Conservation (phyloP, 2,797 vertebrate genomes). For the Danio kyathit region DNA sequence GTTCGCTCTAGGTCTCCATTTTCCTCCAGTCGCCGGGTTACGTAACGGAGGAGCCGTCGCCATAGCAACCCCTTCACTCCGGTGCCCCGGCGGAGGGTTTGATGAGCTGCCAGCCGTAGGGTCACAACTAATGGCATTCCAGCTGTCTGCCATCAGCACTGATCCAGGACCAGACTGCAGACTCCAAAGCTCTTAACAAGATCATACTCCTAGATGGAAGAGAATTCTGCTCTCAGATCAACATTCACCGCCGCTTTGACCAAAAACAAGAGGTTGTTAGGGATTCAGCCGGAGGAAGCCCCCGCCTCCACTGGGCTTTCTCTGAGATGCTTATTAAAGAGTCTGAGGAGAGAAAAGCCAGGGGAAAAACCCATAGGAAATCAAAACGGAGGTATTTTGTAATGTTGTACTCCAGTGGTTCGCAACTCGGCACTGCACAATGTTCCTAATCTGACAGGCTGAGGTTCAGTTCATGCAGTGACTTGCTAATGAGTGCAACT, state of each 20-base stretch:
- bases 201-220: slow-evolving; percentile 13
- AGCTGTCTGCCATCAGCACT: slow-evolving; percentile 64
- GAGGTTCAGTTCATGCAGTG: neutral
- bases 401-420: slow-evolving; percentile 8
- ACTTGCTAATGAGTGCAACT: neutral
- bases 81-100: slow-evolving; percentile 50
- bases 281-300: slow-evolving; percentile 1
- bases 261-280: neutral
- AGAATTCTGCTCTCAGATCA: slow-evolving; percentile 15
- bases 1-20: slow-evolving; percentile 30
- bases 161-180: slow-evolving; percentile 27
- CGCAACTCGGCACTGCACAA: neutral
- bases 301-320: neutral
- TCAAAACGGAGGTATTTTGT: slow-evolving; percentile 3
- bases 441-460: slow-evolving; percentile 5
- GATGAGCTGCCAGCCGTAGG: slow-evolving; percentile 66
- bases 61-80: slow-evolving; percentile 58
- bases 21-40: slow-evolving; percentile 54
- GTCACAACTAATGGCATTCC: slow-evolving; percentile 62
- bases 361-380: slow-evolving; percentile 3
- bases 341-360: neutral
- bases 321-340: neutral
- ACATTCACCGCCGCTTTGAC: slow-evolving; percentile 7
- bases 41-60: slow-evolving; percentile 55
- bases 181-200: slow-evolving; percentile 33